Conservation (phyloP, 2,888 invertebrate genomes). For the Gasteruption jaculator region DNA sequence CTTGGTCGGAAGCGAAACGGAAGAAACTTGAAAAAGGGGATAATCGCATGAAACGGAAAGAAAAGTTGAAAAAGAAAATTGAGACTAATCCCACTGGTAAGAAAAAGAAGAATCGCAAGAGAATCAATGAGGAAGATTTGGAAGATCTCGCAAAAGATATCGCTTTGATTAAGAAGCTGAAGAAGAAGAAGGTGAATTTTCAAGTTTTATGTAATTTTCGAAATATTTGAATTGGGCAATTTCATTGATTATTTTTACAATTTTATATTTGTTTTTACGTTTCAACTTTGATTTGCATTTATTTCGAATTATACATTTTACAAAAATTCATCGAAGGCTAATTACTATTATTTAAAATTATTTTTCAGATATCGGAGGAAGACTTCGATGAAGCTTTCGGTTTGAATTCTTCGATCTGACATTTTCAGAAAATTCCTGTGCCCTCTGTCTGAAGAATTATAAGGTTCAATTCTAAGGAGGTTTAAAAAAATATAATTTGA, state of each 20-base stretch:
- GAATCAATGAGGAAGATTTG: slow-evolving; percentile 68
- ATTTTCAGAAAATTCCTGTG: no score
- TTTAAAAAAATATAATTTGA: no score
- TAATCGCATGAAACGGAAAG: slow-evolving; percentile 62
- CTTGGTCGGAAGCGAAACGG: slow-evolving; percentile 77
- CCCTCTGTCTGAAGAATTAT: no score
- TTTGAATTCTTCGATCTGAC: slow-evolving; percentile 20
- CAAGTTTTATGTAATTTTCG: neutral
- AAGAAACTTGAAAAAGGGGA: slow-evolving; percentile 64
- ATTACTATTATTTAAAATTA: slow-evolving; percentile 12
- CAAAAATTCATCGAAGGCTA: neutral
- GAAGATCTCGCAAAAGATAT: slow-evolving; percentile 77
- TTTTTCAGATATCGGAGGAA: slow-evolving; percentile 52
- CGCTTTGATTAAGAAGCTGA: slow-evolving; percentile 78
- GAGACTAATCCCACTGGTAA: slow-evolving; percentile 43
- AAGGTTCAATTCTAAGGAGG: no score
- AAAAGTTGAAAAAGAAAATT: slow-evolving; percentile 54
- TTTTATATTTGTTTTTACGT: slow-evolving; percentile 5
- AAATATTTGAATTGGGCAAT: neutral
- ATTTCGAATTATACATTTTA: neutral
- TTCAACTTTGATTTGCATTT: slow-evolving; percentile 3
- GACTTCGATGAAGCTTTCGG: slow-evolving; percentile 53
- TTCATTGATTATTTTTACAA: slow-evolving; percentile 1
- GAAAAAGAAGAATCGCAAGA: slow-evolving; percentile 54
- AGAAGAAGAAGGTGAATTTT: slow-evolving; percentile 67